Conservation (phyloP, 2,113 vertebrate species). For the Microtus pennsylvanicus region DNA sequence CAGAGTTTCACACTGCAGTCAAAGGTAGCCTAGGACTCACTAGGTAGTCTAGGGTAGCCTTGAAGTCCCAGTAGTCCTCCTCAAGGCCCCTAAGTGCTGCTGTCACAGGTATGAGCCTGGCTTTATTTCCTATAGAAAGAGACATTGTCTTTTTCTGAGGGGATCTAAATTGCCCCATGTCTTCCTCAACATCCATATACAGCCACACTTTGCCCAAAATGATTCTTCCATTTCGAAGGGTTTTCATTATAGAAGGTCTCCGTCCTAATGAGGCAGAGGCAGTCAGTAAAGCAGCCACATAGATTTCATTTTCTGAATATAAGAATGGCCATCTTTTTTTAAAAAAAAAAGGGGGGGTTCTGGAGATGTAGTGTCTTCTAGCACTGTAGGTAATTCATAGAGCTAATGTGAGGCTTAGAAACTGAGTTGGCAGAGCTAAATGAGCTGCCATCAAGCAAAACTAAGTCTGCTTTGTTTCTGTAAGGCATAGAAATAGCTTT, state of each 20-base stretch:
- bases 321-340: neutral
- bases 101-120: neutral
- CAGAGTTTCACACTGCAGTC: neutral
- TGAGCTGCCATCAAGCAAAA: constrained; percentile 21
- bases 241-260: constrained; percentile 28
- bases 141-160: neutral
- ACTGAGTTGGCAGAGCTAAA: constrained; percentile 10
- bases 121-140: neutral
- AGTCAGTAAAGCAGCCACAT: neutral
- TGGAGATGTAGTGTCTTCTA: constrained; percentile 16
- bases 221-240: constrained; percentile 2
- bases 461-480: constrained; percentile 4
- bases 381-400: neutral
- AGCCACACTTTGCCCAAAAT: neutral
- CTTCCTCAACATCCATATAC: neutral
- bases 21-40: neutral
- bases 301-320: constrained; percentile 50
- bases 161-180: neutral
- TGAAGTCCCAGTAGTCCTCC: neutral
- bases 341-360: accelerated
- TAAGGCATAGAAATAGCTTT: constrained; percentile 13
- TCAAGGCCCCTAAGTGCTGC: neutral
- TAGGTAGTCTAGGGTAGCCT: neutral
- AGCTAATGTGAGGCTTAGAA: neutral
- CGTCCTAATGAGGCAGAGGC: neutral